These are phyloP conservation scores for Nasonovia ribisnigri DNA, from an alignment of 2,888 invertebrate genomes.

Conservation along the genomic window DNA sequence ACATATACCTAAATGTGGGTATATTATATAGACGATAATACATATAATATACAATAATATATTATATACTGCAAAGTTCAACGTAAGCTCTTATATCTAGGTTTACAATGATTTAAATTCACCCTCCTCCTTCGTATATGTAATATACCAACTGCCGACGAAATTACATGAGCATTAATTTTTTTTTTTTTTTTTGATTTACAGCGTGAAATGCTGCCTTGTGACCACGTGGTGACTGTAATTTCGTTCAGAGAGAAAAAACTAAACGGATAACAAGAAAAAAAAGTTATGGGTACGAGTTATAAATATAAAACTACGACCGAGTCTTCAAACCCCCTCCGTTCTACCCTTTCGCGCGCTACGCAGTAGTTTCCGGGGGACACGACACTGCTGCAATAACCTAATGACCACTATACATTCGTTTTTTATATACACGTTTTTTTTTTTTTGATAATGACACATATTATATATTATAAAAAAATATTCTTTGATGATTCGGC, in stretches of 20 bases:
- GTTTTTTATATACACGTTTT: background rate
- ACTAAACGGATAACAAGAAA: background rate
- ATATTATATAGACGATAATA: background rate
- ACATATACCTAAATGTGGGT: too few species aligned
- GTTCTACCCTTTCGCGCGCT: background rate
- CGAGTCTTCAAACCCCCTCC: background rate
- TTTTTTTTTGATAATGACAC: slow-evolving; percentile 38
- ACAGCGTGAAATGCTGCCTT: background rate
- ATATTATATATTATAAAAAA: background rate
- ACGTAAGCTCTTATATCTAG: background rate
- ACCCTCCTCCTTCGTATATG: background rate
- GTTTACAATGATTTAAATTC: background rate
- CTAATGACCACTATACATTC: background rate
- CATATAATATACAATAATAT: background rate
- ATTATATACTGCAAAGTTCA: background rate
- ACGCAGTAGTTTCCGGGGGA: background rate
- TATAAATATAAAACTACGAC: slow-evolving; percentile 28
- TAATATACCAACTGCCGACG: background rate
- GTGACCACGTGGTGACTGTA: background rate
- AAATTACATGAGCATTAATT: background rate
- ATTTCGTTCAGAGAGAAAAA: background rate
- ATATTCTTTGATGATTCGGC: slow-evolving; percentile 50
- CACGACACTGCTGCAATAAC: background rate
- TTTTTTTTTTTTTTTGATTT: background rate
- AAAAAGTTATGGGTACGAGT: background rate